Base-by-base conservation (phyloP, 2,113 vertebrate species). In the Polypterus bichir region DNA sequence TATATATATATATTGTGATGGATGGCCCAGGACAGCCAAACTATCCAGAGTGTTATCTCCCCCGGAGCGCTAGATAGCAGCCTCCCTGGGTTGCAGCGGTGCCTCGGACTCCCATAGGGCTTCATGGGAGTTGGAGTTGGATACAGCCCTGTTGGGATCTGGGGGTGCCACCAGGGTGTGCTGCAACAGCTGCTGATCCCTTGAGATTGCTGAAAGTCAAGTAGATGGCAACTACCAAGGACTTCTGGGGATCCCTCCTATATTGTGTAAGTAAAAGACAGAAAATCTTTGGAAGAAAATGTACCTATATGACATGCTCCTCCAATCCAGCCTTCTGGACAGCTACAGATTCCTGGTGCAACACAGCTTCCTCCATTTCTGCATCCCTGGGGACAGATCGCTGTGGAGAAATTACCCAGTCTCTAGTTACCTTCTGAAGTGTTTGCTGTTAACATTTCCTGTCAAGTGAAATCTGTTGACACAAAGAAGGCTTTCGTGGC, bases 291-390 rank as follows among this genome's bases (percentile, higher is more conserved):
- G 27, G 27, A 9, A 27, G 27, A 27, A 27, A 27, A 7, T 72
- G 73, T 74, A 92, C 89, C 88, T n/a, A 78, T 83, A 65, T 92
- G 88, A 69, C 89, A 91, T 48, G 87, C 86, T 5, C 86, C 88
- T 7, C 89, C 88, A 1, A 91, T 67, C 88, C 89, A 92, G 64
- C 89, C 89, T 51, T 86, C 84, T 3, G 69, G 78, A 78, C 91
- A 92, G 85, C 85, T 91, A 75, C 90, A 91, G 82, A 91, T 88
- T 79, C 89, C 91, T 65, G 88, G 90, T 67, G 86, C 86, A 74
- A 91, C 77, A 61, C 86, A 91, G 70, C 77, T 65, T 5, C 89
- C 88, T 9, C 86, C 88, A 62, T 90, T 91, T 49, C 68, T 75
- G 51, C 89, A 92, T 67, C 89, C 88, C 65, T 92, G 89, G 10